phyloP scores from a whole-genome alignment of 2,888 invertebrate species.

The Troides oblongomaculatus region DNA sequence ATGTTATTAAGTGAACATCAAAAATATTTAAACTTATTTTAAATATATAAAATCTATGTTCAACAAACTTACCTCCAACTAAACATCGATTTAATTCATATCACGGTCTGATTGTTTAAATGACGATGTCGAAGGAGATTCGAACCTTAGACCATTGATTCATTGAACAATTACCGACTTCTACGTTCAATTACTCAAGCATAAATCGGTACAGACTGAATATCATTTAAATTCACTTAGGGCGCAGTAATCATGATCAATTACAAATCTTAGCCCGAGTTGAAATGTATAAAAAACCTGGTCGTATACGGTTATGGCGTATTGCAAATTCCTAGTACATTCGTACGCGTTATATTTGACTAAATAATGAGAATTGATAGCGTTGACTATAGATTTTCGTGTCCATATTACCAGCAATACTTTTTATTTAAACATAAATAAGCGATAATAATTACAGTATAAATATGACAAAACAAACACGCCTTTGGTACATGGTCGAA shows the following conservation, averaged over 20 bases:
- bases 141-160: slow-evolving; percentile 16
- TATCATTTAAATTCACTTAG: slow-evolving; percentile 21
- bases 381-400: neutral
- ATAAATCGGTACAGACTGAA: slow-evolving; percentile 7
- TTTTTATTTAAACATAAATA: slow-evolving; percentile 16
- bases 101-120: neutral
- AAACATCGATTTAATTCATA: too few species aligned
- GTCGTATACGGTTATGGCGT: neutral
- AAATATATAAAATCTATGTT: too few species aligned
- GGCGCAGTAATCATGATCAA: slow-evolving; percentile 1
- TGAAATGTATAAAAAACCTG: neutral
- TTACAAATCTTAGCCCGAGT: slow-evolving; percentile 6
- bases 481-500: neutral
- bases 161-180: slow-evolving; percentile 7
- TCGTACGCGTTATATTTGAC: neutral
- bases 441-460: slow-evolving; percentile 4
- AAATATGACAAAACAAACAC: slow-evolving; percentile 12
- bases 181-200: neutral
- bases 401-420: neutral
- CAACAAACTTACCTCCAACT: too few species aligned
- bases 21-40: too few species aligned
- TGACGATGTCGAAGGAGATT: neutral
- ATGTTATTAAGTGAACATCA: too few species aligned
- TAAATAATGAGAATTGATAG: neutral
- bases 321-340: too few species aligned